Evolutionary conservation across 2,797 vertebrate genomes (phyloP), one percentile per base, ranked within the genome.

Genomic region (Enteromius afrohamiltoni): DNA sequence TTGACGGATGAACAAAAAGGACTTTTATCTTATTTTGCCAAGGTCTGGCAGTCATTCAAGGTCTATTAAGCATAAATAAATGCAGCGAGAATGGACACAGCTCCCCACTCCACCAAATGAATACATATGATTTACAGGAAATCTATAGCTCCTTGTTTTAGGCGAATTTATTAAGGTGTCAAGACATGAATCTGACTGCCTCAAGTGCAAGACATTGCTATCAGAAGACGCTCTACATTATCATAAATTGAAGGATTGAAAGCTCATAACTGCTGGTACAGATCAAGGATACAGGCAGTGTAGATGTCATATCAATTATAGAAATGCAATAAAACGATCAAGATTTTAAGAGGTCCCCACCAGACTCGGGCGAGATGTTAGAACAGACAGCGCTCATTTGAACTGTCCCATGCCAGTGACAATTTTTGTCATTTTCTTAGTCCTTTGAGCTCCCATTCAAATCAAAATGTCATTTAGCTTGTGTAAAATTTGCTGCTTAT

Each of bases 11-110:
- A 88, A 92, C 92, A 90, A 92, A 87, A 90, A 91, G 86, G 91
- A 90, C 91, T 93, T 93, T 95, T 95, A 94, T 95, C 93, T 94
- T 94, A 93, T 94, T 94, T 93, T 91, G 89, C 93, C 93, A 93
- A 93, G 94, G 93, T 93, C 94, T 94, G 93, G 92, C 93, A 94
- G 91, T 91, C 92, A 90, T 92, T 95, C 91, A 94, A 92, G 90
- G 90, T 91, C 90, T 89, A 91, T 91, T 92, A 91, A 91, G 93
- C 92, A 94, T 94, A 94, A 95, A 93, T 93, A 94, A 92, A 93
- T 82, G 82, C 87, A 71, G 84, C 80, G 87, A 89, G 91, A 92
- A 91, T 91, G 88, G 89, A 89, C 86, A 88, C 79, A 65, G 89
- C 89, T 90, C 90, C 86, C 85, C 80, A 88, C 90, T 90, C 86